Base-by-base conservation (phyloP, 2,888 invertebrate species). In the Synergus gifuensis region DNA sequence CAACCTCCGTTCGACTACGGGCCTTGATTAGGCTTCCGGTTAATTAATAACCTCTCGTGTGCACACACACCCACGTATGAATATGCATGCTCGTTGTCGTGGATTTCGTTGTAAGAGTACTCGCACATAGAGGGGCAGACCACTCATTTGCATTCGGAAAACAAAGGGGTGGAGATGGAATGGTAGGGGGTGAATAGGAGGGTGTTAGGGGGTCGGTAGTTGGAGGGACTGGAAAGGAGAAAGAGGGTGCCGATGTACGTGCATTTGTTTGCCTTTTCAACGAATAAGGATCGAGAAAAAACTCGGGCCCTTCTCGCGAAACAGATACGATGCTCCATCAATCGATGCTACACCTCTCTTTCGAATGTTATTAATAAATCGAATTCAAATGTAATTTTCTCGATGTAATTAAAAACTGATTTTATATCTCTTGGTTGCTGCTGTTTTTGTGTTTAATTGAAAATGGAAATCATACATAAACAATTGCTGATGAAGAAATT, bases 11-110 rank as follows among this genome's bases (percentile, higher is more conserved):
- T 88, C 89, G 88, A 88, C 89, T 89, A 86, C 89, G 87, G 90
- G 88, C 92, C 93, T 93, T 93, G 93, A 93, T 93, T 93, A 93
- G 93, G 93, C 93, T 93, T 93, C 93, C 93, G 93, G 93, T 93
- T 93, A 93, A 93, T 93, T 93, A 93, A 93, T 93, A 93, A 93
- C 93, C 93, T 92, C 92, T 92, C 92, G 90, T 90, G 90, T 89
- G 89, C 90, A 91, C 90, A 90, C 91, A 87, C 88, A 82, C 85
- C 84, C 81, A 86, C 86, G 86, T 89, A 91, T 91, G 91, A 91
- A 91, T 91, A 91, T 91, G 91, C 90, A 91, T 91, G 90, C 87
- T 87, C 87, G 87, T 88, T 88, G 89, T 88, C 88, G 89, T 87
- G 86, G 89, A 90, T 88, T 89, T 90, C 87, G 87, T 87, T 88